Conservation (phyloP, 2,113 vertebrate species). For the Grantiella picta region DNA sequence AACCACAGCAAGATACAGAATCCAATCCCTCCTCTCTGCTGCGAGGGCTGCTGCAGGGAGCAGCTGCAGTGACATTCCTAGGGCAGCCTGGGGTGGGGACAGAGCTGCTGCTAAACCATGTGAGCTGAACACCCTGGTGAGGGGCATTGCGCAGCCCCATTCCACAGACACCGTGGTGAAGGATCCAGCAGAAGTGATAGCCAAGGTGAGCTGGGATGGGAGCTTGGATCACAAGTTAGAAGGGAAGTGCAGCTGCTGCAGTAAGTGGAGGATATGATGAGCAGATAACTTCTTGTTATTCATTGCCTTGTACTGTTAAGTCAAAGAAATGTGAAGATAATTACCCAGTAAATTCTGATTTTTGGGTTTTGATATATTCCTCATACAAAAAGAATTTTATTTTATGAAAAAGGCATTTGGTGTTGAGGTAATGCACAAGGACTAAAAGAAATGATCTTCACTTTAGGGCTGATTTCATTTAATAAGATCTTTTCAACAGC, state of each 20-base stretch:
- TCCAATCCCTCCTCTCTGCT: neutral
- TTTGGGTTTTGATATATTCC: neutral
- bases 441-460: neutral
- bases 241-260: neutral
- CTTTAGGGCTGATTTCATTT: neutral
- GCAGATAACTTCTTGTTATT: neutral
- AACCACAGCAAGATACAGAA: neutral
- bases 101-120: rapidly evolving
- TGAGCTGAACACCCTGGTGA: neutral
- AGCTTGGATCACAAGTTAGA: neutral
- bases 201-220: slow-evolving; percentile 24
- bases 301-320: neutral
- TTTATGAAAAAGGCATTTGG: neutral
- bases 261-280: neutral
- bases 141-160: neutral
- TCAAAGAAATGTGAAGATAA: neutral
- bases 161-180: neutral
- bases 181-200: neutral
- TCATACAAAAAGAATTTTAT: neutral
- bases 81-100: neutral
- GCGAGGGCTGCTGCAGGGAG: neutral
- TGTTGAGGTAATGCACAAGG: neutral
- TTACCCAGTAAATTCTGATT: neutral
- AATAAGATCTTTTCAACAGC: neutral
- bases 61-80: neutral